phyloP scores from a whole-genome alignment of 2,888 invertebrate genomes.

The Clepsis dumicolana region DNA sequence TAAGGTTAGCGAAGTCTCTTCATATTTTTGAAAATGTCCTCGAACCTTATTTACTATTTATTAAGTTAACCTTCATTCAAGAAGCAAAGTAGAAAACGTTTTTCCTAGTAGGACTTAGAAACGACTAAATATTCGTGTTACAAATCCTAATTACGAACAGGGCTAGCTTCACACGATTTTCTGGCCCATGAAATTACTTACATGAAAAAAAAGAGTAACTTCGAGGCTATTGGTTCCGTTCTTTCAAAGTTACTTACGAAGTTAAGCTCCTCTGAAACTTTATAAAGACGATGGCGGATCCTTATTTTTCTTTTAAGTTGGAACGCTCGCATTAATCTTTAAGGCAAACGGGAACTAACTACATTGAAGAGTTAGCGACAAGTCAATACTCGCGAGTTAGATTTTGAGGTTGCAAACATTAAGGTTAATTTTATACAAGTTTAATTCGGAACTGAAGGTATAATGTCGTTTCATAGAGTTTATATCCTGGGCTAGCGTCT shows the following conservation, averaged over 20 bases:
- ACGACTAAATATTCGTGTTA: neutral
- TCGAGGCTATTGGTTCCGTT: conserved; percentile 11
- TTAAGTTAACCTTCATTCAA: too few species aligned
- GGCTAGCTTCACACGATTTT: neutral
- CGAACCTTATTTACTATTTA: too few species aligned
- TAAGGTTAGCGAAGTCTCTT: too few species aligned
- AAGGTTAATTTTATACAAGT: neutral
- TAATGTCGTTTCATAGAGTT: too few species aligned
- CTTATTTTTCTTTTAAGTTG: conserved; percentile 42
- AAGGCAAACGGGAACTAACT: conserved; percentile 49
- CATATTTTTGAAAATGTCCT: too few species aligned
- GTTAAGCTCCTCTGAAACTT: conserved; percentile 25
- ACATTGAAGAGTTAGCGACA: conserved; percentile 42
- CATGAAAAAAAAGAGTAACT: conserved; percentile 8
- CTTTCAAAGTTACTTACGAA: conserved; percentile 26
- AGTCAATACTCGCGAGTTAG: conserved; percentile 18
- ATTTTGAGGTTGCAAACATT: neutral
- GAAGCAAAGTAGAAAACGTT: too few species aligned
- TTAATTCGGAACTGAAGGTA: too few species aligned
- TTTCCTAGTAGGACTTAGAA: too few species aligned
- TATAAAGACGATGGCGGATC: conserved; percentile 9
- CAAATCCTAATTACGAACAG: neutral
- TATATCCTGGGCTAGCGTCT: too few species aligned
- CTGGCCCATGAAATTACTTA: neutral
- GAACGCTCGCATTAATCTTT: conserved; percentile 46